Conservation (phyloP, 2,797 vertebrate genomes). For the Alca torda region DNA sequence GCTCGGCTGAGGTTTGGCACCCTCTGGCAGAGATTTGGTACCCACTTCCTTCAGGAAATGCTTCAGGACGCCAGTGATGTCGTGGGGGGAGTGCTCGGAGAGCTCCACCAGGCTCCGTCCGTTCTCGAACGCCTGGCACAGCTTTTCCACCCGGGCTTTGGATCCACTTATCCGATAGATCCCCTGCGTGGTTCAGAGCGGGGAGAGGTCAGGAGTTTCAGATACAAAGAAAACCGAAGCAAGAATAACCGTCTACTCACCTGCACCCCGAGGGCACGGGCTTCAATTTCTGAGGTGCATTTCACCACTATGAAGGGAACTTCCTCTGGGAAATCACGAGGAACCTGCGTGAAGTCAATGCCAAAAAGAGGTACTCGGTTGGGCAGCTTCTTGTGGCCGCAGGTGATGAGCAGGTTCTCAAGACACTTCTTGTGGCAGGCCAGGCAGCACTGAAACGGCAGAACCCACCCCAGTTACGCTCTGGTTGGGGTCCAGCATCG, state of each 20-base stretch:
- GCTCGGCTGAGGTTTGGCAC: background rate
- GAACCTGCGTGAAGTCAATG: slow-evolving; percentile 80
- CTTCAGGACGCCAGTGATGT: slow-evolving; percentile 89
- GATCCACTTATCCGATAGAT: slow-evolving; percentile 93
- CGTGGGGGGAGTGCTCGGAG: slow-evolving; percentile 89
- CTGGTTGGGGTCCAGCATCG: background rate
- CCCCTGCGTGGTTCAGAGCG: slow-evolving; percentile 73
- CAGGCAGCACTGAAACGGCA: slow-evolving; percentile 81
- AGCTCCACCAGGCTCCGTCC: slow-evolving; percentile 88
- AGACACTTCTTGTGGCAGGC: slow-evolving; percentile 93
- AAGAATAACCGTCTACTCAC: slow-evolving; percentile 48
- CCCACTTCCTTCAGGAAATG: slow-evolving; percentile 92
- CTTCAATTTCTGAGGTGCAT: slow-evolving; percentile 90
- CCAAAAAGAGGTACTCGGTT: slow-evolving; percentile 82
- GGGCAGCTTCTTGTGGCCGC: slow-evolving; percentile 82
- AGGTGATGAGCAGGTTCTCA: slow-evolving; percentile 85
- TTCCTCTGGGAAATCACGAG: slow-evolving; percentile 78
- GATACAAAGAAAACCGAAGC: background rate
- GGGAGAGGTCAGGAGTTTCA: background rate
- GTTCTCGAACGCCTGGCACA: slow-evolving; percentile 89
- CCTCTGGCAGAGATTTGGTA: background rate
- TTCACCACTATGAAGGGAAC: slow-evolving; percentile 87
- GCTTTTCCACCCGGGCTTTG: slow-evolving; percentile 88
- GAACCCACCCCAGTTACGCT: background rate
- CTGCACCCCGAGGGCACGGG: slow-evolving; percentile 86